Evolutionary conservation across 2,113 vertebrate genomes (phyloP), one percentile per base, ranked within the genome.

Genomic region (Prolemur simus): DNA sequence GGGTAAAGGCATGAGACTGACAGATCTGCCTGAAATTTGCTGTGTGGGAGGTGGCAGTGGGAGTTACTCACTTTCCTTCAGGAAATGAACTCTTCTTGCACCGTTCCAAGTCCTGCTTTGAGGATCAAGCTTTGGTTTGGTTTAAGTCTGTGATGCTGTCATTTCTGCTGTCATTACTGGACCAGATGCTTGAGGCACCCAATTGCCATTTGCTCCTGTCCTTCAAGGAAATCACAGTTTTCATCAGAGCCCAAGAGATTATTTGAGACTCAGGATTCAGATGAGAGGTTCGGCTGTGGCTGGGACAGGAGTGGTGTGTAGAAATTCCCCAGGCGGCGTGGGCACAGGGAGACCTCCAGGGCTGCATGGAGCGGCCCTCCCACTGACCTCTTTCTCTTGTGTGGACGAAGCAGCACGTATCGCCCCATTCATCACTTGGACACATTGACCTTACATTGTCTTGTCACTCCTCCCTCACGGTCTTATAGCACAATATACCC

Each of bases 401-500:
- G 73, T 96, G 73, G 87, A 88, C 23, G 45, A 90, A 96, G 71
- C 82, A 74, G 92, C 97, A 87, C 1, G 14, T 69, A 45, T 76
- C 64, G 49, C 47, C 66, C 87, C 76, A 56, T 85, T 88, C 58
- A 81, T 71, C 86, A 49, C 93, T 52, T 68, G 92, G 93, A 87
- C 93, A 87, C 94, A 80, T 49, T 0, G 6, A 34, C 86, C 69
- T 66, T 42, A 20, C 93, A 2, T 60, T 77, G 80, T 96, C 95
- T 85, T 52, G 18, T 92, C 95, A 68, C 83, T 76, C 52, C 63
- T 84, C 63, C 84, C 78, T 94, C 93, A 92, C 76, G 45, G 97
- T 98, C 96, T 95, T 85, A 98, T 14, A 98, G 98, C 98, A 98
- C 98, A 98, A 98, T 63, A 49, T 58, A 52, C 64, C 87, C 91